These are phyloP conservation scores for Melanotaenia nigrans DNA, from an alignment of 2,797 vertebrate species.

Conservation along the genomic window DNA sequence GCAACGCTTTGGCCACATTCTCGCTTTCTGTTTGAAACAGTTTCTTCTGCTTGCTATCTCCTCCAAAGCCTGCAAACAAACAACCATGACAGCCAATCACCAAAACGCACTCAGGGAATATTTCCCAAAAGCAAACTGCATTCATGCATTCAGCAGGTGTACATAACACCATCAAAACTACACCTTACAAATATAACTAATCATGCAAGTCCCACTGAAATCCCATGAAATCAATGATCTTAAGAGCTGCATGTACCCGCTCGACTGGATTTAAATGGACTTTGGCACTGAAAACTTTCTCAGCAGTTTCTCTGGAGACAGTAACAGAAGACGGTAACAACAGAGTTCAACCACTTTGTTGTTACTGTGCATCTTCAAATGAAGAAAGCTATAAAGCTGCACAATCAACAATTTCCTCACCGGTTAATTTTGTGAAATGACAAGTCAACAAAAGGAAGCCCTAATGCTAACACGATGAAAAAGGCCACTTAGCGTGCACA, in stretches of 20 bases:
- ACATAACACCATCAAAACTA: too few species aligned
- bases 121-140: too few species aligned
- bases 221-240: neutral
- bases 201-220: neutral
- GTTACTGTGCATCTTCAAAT: too few species aligned
- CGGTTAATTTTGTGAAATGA: too few species aligned
- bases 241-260: neutral
- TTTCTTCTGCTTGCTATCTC: conserved; percentile 29
- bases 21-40: conserved; percentile 51
- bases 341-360: too few species aligned
- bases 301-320: neutral
- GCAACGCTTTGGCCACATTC: conserved; percentile 53
- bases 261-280: neutral
- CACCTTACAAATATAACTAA: neutral
- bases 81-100: neutral
- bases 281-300: neutral
- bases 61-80: conserved; percentile 26
- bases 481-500: too few species aligned
- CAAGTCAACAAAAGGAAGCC: too few species aligned
- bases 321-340: too few species aligned
- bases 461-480: too few species aligned
- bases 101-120: neutral
- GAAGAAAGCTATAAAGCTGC: too few species aligned
- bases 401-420: too few species aligned
- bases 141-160: too few species aligned